Base-by-base conservation (phyloP, 2,797 vertebrate species). In the Enteromius radiatus region DNA sequence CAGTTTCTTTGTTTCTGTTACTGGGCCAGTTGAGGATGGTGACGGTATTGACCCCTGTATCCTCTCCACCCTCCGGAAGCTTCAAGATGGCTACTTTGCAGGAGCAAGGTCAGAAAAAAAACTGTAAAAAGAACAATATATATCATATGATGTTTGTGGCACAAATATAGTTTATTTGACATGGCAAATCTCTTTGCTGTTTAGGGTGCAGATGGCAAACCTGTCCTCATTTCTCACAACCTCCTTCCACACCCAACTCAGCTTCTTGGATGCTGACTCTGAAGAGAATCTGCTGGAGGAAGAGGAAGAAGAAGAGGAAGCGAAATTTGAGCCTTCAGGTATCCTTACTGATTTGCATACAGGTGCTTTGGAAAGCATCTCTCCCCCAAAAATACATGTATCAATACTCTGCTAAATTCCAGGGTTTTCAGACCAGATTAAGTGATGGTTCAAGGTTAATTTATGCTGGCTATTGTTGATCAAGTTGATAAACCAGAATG, bases 31-130 rank as follows among this genome's bases (percentile, higher is more conserved):
- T 91, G 96, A 98, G 59, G 98, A 98, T 81, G 96, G 96, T 77
- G 94, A 96, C 69, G 93, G 94, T 45, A 92, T 99, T 87, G 97
- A 99, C 88, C 93, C 98, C 11, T 97, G 97, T 78, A 95, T 99
- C 90, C 90, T 99, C 82, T 93, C 96, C 84, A 98, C 96, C 28
- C 91, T 99, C 85, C 93, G 96, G 88, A 99, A 99, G 92, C 92
- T 99, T 79, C 96, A 99, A 63, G 97, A 99, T 91, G 98, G 98
- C 64, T 99, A 99, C 91, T 98, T 99, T 88, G 97, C 93, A 86
- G 98, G 98, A 80, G 97, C 96, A n/a, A 97, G 98, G 98, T 99
- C 90, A 91, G 69, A 67, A 23, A 26, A 15, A 14, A 26, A 15
- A 14, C 31, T 23, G 5, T 65, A 64, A 12, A 43, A n/a, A 45